These are phyloP conservation scores for Arothron firmamentum DNA, from an alignment of 2,113 vertebrate species.

Conservation along the genomic window DNA sequence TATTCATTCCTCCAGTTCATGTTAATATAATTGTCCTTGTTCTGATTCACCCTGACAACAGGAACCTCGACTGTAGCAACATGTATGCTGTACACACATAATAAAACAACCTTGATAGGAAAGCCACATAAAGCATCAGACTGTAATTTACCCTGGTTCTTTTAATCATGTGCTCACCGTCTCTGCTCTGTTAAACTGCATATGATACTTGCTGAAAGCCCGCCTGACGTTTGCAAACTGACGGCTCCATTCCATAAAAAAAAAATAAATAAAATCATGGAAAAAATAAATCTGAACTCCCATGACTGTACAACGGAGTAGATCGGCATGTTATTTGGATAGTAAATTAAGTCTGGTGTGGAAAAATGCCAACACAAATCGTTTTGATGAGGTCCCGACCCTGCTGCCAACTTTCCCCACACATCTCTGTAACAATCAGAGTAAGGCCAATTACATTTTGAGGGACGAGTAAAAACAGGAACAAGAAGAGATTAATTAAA, in stretches of 20 bases:
- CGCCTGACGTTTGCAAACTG: neutral
- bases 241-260: neutral
- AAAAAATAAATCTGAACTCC: neutral
- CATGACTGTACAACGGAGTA: neutral
- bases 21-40: neutral
- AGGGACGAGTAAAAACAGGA: conserved; percentile 34
- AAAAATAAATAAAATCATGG: no score
- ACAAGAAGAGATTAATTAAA: conserved; percentile 30
- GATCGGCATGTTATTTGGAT: conserved; percentile 32
- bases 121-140: no score
- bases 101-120: no score
- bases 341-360: conserved; percentile 32
- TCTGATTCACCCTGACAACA: conserved; percentile 46
- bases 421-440: conserved; percentile 31
- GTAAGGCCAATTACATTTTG: conserved; percentile 46
- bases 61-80: conserved; percentile 31
- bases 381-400: conserved; percentile 41
- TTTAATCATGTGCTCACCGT: conserved; percentile 4
- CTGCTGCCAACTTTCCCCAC: conserved; percentile 33
- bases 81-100: no score
- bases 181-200: neutral
- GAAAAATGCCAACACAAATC: conserved; percentile 40
- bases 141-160: neutral
- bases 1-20: no score
- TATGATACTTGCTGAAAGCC: neutral